These are phyloP conservation scores for Palythoa caribaeorum DNA, from an alignment of 92 coral and sea anemone genomes.

Conservation along the genomic window DNA sequence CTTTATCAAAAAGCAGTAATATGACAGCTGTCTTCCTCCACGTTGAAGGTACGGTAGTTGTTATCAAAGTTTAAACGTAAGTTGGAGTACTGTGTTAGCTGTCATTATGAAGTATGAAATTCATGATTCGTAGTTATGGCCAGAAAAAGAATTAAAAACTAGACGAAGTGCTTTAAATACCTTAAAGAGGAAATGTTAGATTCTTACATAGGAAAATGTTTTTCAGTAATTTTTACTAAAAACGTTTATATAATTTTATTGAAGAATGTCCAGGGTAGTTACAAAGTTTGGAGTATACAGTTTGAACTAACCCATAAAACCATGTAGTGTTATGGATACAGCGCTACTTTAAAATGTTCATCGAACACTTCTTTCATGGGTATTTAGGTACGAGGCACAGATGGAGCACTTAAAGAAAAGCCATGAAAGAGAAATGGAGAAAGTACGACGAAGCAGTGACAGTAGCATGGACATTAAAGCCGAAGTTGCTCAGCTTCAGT, in stretches of 20 bases:
- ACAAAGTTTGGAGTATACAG: neutral
- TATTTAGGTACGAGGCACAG: conserved; percentile 80
- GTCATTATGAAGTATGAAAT: no score
- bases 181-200: no score
- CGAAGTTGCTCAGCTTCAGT: conserved; percentile 83
- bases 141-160: no score
- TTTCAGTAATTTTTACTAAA: no score
- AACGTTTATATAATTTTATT: no score
- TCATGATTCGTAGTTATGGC: no score
- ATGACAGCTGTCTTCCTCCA: neutral
- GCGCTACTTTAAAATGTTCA: neutral
- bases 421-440: conserved; percentile 88
- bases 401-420: conserved; percentile 87
- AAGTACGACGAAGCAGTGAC: conserved; percentile 79
- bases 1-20: neutral
- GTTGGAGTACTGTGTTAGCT: no score
- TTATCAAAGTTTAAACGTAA: no score
- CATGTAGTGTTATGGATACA: neutral
- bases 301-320: neutral
- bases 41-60: no score
- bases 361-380: neutral
- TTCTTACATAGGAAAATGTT: no score
- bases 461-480: conserved; percentile 75
- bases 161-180: no score
- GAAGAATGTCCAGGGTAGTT: no score